Evolutionary conservation across 2,113 vertebrate genomes (phyloP), one percentile per base, ranked within the genome.

Genomic region (Salvelinus fontinalis): DNA sequence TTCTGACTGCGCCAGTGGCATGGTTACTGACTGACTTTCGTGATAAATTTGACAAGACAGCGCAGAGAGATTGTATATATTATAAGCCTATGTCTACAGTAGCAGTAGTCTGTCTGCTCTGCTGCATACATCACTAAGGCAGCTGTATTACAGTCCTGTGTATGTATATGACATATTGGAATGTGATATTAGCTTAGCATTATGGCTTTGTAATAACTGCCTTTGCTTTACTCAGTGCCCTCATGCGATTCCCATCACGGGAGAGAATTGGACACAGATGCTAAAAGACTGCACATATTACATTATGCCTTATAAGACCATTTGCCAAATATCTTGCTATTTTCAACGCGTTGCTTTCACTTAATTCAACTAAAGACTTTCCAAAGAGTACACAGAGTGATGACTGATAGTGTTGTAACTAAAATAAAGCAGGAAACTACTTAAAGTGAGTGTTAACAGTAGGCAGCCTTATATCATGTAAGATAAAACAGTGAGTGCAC

Each of bases 161-260:
- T 44, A 26, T 57, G 34, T 34, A 20, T 57, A 12, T 44, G 39
- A 9, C 18, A 9, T 69, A 69, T 69, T 69, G 22, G 34, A 69
- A 69, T 69, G 67, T 69, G 20, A 34, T 27, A 44, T 69, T 69
- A 44, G 67, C 67, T 57, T 44, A 44, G 67, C 20, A 44, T 69
- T 69, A 69, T 29, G 26, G 26, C 54, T 26, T 29, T 26, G 12
- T 31, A 2, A 31, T 66, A 13, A 66, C 13, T 66, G 22, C 65
- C 13, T 16, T 22, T n/a, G 62, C 27, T 31, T 16, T 16, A 31
- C 65, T 29, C 24, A 27, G 39, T 67, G 11, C 24, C 65, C 27
- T 6, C 13, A 6, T 67, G n/a, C 9, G 39, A 44, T 44, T 44
- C 39, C 5, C 13, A 13, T 12, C 65, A 11, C 0, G 2, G 9